Evolutionary conservation across 37 sponge, comb jelly and placozoan species (phyloP), one percentile per base, ranked within the genome.

Genomic region (Bolinopsis microptera): DNA sequence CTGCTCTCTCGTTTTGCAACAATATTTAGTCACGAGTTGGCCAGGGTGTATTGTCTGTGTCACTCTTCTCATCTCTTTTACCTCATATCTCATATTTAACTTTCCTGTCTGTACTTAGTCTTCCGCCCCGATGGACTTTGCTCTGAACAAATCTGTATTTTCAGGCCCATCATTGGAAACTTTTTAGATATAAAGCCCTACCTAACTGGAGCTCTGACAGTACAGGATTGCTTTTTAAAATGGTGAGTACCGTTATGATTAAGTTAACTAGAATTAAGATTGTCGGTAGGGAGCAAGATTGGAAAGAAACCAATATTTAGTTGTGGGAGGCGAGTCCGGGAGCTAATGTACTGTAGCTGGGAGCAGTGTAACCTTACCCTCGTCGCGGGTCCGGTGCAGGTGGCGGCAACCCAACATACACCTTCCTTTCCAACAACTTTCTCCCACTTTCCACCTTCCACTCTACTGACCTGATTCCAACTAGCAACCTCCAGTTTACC

Each of bases 221-320:
- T 80, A 30, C 82, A 80, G 22, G 82, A 80, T 34, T 80, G 82
- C 38, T 80, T 80, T 80, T 35, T 80, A 80, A 80, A 80, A 80
- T 80, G 82, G 82, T 80, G 30, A 80, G 31, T 30, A n/a, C 31
- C 31, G 13, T 28, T 2, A 24, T 72, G 61, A 48, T 48, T 48
- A 13, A 48, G 61, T 48, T 48, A 48, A 13, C 5, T 18, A 13
- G 61, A 48, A 48, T 48, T 48, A 48, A 48, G 61, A 48, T 13
- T 18, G 61, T 48, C 61, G 61, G 61, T 48, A 48, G 61, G 13
- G 13, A 18, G 13, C 13, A 13, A 48, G 61, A 48, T 48, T 48
- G 13, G 61, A 48, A 48, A 48, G 61, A 13, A 48, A 48, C 61
- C 61, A 48, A 48, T 48, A 48, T 48, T 48, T 5, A 48, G 61